Conservation (phyloP, 2,113 vertebrate genomes). For the Melanocharis versteri region DNA sequence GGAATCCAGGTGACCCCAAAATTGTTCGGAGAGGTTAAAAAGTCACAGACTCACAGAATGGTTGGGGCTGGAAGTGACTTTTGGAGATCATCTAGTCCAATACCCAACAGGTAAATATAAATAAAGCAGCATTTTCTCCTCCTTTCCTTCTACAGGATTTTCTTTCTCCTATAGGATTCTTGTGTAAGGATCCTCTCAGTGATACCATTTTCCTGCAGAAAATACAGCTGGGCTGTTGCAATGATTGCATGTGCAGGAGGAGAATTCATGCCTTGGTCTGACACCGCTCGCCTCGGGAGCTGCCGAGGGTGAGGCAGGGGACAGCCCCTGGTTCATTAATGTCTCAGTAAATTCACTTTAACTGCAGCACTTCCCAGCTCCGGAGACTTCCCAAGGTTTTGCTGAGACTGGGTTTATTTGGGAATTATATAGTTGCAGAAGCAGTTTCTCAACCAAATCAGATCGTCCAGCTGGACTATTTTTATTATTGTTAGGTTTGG, state of each 20-base stretch:
- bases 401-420: neutral
- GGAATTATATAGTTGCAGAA: neutral
- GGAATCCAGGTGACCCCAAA: neutral
- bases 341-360: neutral
- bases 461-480: neutral
- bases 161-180: neutral
- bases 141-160: neutral
- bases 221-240: neutral
- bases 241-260: neutral
- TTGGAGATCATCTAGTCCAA: neutral
- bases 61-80: neutral
- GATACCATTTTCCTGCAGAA: neutral
- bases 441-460: neutral
- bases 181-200: fast-evolving
- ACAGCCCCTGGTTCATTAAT: neutral
- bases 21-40: neutral
- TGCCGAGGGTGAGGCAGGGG: fast-evolving
- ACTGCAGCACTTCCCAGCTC: neutral
- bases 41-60: neutral
- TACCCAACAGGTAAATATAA: neutral
- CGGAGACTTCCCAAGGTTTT: neutral
- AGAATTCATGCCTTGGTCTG: neutral
- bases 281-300: fast-evolving
- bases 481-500: neutral
- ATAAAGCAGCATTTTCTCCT: neutral